Conservation (phyloP, 2,888 invertebrate genomes). For the Ophioninae sp. region DNA sequence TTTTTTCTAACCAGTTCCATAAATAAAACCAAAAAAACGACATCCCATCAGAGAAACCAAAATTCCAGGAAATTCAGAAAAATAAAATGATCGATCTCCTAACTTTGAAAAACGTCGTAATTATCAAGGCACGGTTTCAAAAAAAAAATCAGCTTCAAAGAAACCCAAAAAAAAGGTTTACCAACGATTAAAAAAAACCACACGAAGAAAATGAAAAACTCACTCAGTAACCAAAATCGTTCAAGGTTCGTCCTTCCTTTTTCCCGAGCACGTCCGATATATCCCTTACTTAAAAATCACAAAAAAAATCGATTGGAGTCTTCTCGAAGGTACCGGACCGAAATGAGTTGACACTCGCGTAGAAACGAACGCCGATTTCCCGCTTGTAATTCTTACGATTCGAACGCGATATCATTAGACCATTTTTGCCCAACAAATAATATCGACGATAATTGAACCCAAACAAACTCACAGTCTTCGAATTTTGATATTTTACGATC, state of each 20-base stretch:
- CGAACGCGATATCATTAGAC: not conserved
- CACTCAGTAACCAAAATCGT: conserved; percentile 39
- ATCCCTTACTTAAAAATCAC: conserved; percentile 34
- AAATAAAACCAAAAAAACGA: not conserved
- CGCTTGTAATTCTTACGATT: not conserved
- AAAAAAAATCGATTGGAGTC: conserved; percentile 33
- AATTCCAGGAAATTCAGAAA: not conserved
- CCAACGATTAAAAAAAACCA: conserved; percentile 4
- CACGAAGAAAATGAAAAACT: conserved; percentile 36
- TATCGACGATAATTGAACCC: not conserved
- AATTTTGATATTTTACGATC: not conserved
- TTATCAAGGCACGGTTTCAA: not conserved
- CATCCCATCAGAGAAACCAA: not conserved
- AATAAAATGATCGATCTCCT: not conserved
- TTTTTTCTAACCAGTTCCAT: too few relatives aligned
- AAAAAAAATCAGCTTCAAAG: not conserved
- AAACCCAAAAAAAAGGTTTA: not conserved
- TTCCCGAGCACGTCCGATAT: conserved; percentile 12
- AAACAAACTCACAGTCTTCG: too few relatives aligned
- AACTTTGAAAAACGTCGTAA: not conserved
- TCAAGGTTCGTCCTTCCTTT: conserved; percentile 5
- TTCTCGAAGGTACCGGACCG: conserved; percentile 26
- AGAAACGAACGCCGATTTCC: not conserved
- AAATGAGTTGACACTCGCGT: conserved; percentile 10
- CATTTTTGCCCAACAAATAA: conserved; percentile 15